A percentile compares a stretch with the other conserved stretches of the same genome.
Evolutionary conservation across 2,888 invertebrate genomes (phyloP).

Genomic region (Microplitis deprimator): DNA sequence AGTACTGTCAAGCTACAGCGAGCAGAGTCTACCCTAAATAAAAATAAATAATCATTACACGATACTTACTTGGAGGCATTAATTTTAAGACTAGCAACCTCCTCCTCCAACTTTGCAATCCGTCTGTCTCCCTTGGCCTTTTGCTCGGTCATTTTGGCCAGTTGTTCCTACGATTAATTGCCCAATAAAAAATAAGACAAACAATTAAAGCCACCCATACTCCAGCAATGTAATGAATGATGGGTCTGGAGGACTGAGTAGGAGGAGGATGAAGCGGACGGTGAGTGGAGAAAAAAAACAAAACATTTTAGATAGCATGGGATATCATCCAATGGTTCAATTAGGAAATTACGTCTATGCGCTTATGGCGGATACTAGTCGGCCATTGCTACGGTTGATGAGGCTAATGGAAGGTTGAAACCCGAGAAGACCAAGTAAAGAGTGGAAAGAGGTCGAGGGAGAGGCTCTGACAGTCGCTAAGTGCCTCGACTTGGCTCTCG

Average conservation of each 20-base stretch:
- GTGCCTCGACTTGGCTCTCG: conserved; percentile 58
- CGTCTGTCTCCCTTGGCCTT: conserved; percentile 61
- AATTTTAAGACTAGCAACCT: conserved; percentile 61
- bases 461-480: conserved; percentile 68
- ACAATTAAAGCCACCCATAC: neutral
- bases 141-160: conserved; percentile 59
- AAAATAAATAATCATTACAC: neutral
- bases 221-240: neutral
- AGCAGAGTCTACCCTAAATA: conserved; percentile 16
- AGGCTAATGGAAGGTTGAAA: conserved; percentile 71
- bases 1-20: conserved; percentile 18
- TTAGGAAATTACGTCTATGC: conserved; percentile 62
- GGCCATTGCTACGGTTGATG: conserved; percentile 67
- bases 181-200: conserved; percentile 14
- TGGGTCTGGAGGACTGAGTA: neutral
- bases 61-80: conserved; percentile 63
- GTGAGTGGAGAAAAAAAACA: conserved; percentile 17
- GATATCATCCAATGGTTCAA: conserved; percentile 57
- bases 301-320: conserved; percentile 39
- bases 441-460: conserved; percentile 59
- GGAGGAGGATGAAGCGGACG: conserved; percentile 4
- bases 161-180: conserved; percentile 57
- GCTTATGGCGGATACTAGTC: conserved; percentile 48
- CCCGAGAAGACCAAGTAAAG: conserved; percentile 63
- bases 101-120: conserved; percentile 62